Percentiles rank a stretch among this genome's conserved stretches.
These are phyloP conservation scores for Progne subis DNA, from an alignment of 2,113 vertebrate species.

Conservation along the genomic window DNA sequence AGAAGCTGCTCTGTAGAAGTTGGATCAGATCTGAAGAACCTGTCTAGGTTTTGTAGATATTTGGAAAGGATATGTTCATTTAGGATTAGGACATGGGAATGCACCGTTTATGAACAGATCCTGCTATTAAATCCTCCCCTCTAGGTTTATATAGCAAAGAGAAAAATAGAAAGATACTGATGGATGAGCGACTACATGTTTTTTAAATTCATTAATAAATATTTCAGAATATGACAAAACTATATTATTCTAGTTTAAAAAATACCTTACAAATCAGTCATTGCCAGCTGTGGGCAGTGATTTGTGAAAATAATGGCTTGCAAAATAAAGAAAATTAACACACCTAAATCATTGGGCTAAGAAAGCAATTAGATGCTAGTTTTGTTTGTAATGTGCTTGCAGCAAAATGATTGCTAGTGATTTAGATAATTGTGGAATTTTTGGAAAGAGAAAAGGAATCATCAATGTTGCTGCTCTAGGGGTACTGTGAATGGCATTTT, in stretches of 20 bases:
- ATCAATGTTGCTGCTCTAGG: not conserved
- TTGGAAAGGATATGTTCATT: not conserved
- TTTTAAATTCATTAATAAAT: not conserved
- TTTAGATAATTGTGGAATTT: not conserved
- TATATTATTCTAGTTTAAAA: not conserved
- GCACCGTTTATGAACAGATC: not conserved
- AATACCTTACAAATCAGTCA: not conserved
- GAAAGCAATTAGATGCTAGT: not conserved
- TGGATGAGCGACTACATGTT: not conserved
- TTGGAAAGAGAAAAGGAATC: not conserved
- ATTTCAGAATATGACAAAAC: not conserved
- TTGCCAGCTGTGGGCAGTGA: not conserved
- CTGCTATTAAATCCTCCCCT: not conserved
- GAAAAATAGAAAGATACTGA: not conserved
- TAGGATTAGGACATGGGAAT: not conserved
- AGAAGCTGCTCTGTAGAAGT: not conserved
- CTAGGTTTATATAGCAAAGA: not conserved
- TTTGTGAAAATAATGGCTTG: not conserved
- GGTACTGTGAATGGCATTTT: not conserved
- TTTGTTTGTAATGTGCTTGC: not conserved
- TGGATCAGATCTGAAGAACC: not conserved
- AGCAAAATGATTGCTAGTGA: not conserved
- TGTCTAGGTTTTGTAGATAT: not conserved
- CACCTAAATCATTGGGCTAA: not conserved
- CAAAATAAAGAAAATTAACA: conserved; percentile 2